phyloP scores from a whole-genome alignment of 2,888 invertebrate species.

The Stegophylla sp. region DNA sequence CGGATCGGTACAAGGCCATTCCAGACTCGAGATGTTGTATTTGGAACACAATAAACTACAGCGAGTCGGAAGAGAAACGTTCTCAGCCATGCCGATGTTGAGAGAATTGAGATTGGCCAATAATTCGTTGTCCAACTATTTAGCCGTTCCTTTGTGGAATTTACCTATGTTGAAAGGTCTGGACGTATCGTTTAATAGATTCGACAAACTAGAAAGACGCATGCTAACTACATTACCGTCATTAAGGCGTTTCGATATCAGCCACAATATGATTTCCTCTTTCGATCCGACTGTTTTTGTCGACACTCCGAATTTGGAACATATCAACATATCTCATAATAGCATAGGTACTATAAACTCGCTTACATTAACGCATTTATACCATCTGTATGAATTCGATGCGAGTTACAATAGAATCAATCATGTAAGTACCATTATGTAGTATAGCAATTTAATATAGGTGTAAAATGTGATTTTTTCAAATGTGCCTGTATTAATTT shows the following conservation, averaged over 20 bases:
- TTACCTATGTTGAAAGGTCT: slow-evolving; percentile 83
- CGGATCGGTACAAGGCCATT: slow-evolving; percentile 80
- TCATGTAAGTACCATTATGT: slow-evolving; percentile 66
- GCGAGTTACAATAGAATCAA: slow-evolving; percentile 75
- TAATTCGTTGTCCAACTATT: slow-evolving; percentile 78
- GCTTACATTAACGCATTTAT: slow-evolving; percentile 77
- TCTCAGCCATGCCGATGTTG: slow-evolving; percentile 83
- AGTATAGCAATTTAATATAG: not conserved
- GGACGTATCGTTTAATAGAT: slow-evolving; percentile 79
- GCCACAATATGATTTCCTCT: slow-evolving; percentile 74
- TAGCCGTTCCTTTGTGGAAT: slow-evolving; percentile 83
- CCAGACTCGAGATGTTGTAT: slow-evolving; percentile 80
- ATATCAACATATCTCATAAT: slow-evolving; percentile 78
- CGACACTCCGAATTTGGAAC: slow-evolving; percentile 76
- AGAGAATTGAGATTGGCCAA: slow-evolving; percentile 82
- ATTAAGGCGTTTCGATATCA: slow-evolving; percentile 77
- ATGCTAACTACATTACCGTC: slow-evolving; percentile 79
- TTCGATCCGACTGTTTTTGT: slow-evolving; percentile 79
- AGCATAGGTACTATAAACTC: slow-evolving; percentile 75
- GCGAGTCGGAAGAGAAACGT: slow-evolving; percentile 78
- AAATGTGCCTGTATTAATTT: no score
- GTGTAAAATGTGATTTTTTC: no score
- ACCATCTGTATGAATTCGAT: slow-evolving; percentile 80
- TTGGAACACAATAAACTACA: slow-evolving; percentile 80
- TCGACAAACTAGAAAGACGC: slow-evolving; percentile 75